These are phyloP conservation scores for Glandiceps talaboti DNA, from an alignment of 53 echinoderm and acorn worm genomes.

Conservation along the genomic window DNA sequence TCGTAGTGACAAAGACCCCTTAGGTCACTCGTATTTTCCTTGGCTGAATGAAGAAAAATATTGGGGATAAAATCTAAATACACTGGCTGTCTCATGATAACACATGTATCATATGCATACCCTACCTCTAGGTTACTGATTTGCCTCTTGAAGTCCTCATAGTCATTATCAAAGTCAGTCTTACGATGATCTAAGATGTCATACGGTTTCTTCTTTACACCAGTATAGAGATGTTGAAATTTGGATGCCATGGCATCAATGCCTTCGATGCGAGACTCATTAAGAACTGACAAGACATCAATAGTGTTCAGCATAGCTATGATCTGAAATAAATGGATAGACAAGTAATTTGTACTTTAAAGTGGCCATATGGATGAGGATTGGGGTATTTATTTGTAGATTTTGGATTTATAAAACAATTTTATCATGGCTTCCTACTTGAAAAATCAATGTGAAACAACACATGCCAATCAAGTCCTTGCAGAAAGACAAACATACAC, in stretches of 20 bases:
- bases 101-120: too few species aligned
- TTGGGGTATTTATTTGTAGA: too few species aligned
- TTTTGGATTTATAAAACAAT: too few species aligned
- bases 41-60: too few species aligned
- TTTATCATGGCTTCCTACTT: too few species aligned
- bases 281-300: constrained; percentile 73
- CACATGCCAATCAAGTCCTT: too few species aligned
- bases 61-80: too few species aligned
- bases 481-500: too few species aligned
- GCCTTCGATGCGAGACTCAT: constrained; percentile 76
- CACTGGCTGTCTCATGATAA: too few species aligned
- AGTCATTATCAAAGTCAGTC: constrained; percentile 90
- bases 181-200: constrained; percentile 90
- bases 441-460: too few species aligned
- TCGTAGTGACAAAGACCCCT: too few species aligned
- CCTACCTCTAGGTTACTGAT: constrained; percentile 77
- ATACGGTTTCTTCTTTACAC: constrained; percentile 92
- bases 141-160: constrained; percentile 83
- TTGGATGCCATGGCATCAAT: constrained; percentile 85
- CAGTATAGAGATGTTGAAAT: constrained; percentile 75
- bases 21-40: too few species aligned
- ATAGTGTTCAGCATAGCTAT: constrained; percentile 67
- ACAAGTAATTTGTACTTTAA: not conserved
- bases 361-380: not conserved
- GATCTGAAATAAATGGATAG: constrained; percentile 32